Conservation (phyloP, 2,797 vertebrate species). For the Siniperca obscura region DNA sequence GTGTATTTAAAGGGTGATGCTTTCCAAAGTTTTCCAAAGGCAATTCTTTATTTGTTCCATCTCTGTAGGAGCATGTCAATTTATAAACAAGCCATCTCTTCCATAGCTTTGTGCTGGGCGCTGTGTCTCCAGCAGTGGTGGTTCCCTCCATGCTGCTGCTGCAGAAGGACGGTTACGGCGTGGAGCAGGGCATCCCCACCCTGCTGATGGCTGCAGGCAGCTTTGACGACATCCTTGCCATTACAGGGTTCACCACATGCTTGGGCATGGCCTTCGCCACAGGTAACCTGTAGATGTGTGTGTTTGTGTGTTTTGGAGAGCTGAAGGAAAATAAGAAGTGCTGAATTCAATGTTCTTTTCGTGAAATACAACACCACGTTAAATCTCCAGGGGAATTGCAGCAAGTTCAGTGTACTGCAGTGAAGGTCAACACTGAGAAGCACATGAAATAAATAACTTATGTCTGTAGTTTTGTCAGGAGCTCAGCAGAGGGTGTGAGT, state of each 20-base stretch:
- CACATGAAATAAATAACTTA: not conserved
- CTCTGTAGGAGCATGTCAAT: not conserved
- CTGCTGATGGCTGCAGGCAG: conserved; percentile 94
- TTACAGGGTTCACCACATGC: conserved; percentile 97
- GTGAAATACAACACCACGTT: conserved; percentile 12
- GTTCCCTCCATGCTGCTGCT: conserved; percentile 96
- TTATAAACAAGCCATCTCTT: conserved; percentile 10
- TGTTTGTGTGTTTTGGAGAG: not conserved
- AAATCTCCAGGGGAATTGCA: conserved; percentile 16
- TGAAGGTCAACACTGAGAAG: conserved; percentile 17
- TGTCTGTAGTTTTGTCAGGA: conserved; percentile 54
- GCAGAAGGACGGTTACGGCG: conserved; percentile 91
- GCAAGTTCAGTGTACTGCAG: not conserved
- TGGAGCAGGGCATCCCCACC: conserved; percentile 94
- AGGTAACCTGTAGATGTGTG: conserved; percentile 77
- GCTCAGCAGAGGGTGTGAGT: conserved; percentile 70
- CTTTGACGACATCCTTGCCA: conserved; percentile 95
- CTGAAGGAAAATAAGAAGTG: not conserved
- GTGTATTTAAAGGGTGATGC: not conserved
- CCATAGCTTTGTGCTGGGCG: conserved; percentile 92
- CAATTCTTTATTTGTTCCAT: not conserved
- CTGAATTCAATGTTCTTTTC: conserved; percentile 14
- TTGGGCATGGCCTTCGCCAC: conserved; percentile 94
- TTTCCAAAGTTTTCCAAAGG: not conserved
- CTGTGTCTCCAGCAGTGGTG: conserved; percentile 96